Evolutionary conservation across 1,140 invertebrate species (phyloP), one percentile per base, ranked within the genome.

Genomic region (Schlechtendalia chinensis): DNA sequence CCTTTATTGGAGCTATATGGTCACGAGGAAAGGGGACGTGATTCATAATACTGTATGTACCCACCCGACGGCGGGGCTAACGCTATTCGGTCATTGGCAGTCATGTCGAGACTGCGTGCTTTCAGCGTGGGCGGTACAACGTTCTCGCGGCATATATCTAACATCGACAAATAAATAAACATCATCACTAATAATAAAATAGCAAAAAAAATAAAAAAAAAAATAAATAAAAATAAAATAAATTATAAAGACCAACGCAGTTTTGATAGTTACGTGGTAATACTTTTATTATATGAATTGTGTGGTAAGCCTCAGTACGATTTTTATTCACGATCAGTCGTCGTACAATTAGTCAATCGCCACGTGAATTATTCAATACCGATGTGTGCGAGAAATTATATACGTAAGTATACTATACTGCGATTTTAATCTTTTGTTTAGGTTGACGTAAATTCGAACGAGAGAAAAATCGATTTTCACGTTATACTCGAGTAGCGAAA

Each of bases 61-160:
- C 75, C 75, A 63, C 75, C 72, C 75, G 75, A 17, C 39, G 39
- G 75, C 56, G 58, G 54, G 75, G 22, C 58, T 8, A 50, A 79
- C 58, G 75, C 75, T 79, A 79, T 79, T 61, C 75, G 58, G 75
- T 79, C 75, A 79, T 79, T 79, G 75, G 75, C 75, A 79, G 75
- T 59, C 75, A 29, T 58, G 27, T 59, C 75, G 75, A 79, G 75
- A 79, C 75, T 79, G 75, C 75, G 75, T 63, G 58, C 75, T 39
- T 29, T 10, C 12, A 47, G n/a, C 58, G n/a, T 59, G 75, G 39
- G 75, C 69, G 69, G 69, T 54, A 72, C 69, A 54, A n/a, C 39
- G 17, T 54, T 11, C 24, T 72, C 45, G n/a, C 22, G 32, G 32
- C 32, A 72, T 19, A 54, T 72, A 71, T 53, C 22, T 27, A 71